Evolutionary conservation across 1,140 invertebrate genomes (phyloP), one percentile per base, ranked within the genome.

Genomic region (Riptortus pedestris): DNA sequence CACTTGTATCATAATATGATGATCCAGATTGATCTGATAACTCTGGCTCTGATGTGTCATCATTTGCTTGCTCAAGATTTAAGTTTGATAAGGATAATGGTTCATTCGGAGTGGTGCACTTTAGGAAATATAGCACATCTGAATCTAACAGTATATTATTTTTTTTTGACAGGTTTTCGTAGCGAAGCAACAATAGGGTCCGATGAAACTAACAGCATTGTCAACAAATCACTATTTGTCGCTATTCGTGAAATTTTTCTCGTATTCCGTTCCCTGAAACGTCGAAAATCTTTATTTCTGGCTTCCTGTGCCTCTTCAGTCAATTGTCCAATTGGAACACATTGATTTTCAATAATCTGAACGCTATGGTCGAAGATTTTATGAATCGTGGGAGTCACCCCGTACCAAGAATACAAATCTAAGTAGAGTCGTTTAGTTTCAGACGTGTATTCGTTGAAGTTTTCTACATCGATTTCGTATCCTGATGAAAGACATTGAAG

Each of bases 361-460:
- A 27, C 18, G 52, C 18, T 57, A 22, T 73, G 70, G 14, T 71
- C 63, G 1, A 74, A 57, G 31, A 73, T 66, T 68, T 71, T 73
- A 61, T 73, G 71, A 2, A 71, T 66, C 28, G 68, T 68, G 11
- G 63, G 47, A n/a, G 70, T 66, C 67, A 73, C 70, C 14, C 67
- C 52, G 64, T 68, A 73, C 72, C 71, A 73, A 0, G 11, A 18
- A 68, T 70, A 73, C 26, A 67, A 29, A 0, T 60, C 22, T 3
- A 70, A 31, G 51, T 51, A 71, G 18, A 67, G 9, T 65, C 58
- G 60, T 52, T 67, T 67, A 11, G 68, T 72, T 38, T 68, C 67
- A 24, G 65, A 43, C 57, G 65, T 60, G 26, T 70, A 70, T n/a
- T 65, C 64, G 52, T 69, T 58, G 67, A 71, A 71, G 18, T 29